A percentile compares a stretch with the other conserved stretches of the same genome.
phyloP scores from a whole-genome alignment of 2,888 invertebrate species.

The Myopa testacea region DNA sequence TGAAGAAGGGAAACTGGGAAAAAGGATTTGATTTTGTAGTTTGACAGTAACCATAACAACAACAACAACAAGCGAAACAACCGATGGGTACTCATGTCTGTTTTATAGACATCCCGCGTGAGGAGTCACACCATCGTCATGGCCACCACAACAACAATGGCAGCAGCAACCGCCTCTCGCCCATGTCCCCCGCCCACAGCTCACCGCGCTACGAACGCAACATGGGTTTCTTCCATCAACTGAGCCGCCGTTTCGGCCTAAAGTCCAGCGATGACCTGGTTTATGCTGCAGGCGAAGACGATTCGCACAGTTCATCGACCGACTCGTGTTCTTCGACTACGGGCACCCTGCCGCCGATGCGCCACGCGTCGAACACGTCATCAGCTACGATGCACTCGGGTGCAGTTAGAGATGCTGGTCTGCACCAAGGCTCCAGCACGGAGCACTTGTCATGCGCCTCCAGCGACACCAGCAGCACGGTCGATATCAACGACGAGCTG shows the following conservation, averaged over 20 bases:
- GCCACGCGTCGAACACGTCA: conserved; percentile 39
- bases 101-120: conserved; percentile 54
- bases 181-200: conserved; percentile 50
- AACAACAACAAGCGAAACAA: not conserved
- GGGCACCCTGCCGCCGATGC: conserved; percentile 46
- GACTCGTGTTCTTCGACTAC: conserved; percentile 66
- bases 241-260: conserved; percentile 74
- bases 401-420: conserved; percentile 1
- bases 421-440: conserved; percentile 50
- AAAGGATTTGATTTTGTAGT: not conserved
- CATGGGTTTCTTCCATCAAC: conserved; percentile 75
- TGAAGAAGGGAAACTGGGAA: not conserved
- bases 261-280: conserved; percentile 70
- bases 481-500: conserved; percentile 71
- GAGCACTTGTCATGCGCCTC: conserved; percentile 65
- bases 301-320: conserved; percentile 68
- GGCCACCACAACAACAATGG: conserved; percentile 41
- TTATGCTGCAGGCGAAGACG: conserved; percentile 67
- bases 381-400: not conserved
- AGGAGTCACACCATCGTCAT: conserved; percentile 20
- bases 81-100: conserved; percentile 47
- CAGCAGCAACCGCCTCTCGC: conserved; percentile 62
- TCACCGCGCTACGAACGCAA: conserved; percentile 74
- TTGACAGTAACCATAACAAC: not conserved
- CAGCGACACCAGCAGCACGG: conserved; percentile 74